Percentiles rank a stretch among this genome's conserved stretches.
These are phyloP conservation scores for Euborellia annulipes DNA, from an alignment of 1,140 invertebrate species.

Conservation along the genomic window DNA sequence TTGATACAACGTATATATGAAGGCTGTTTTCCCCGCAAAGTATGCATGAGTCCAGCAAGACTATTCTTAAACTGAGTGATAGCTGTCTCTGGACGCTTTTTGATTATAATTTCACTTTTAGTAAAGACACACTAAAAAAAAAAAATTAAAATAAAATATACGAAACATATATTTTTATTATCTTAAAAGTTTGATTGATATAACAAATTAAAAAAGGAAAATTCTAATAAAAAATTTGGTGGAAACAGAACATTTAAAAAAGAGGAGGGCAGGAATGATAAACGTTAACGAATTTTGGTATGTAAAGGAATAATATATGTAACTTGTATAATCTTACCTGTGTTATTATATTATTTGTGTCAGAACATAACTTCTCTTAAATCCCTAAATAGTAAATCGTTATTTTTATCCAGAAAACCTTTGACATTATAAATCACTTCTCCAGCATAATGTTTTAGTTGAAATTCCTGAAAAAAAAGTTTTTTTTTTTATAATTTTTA, in stretches of 20 bases:
- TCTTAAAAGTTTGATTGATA: no score
- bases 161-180: no score
- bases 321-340: constrained; percentile 26
- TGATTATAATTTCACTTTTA: constrained; percentile 48
- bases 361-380: constrained; percentile 62
- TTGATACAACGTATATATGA: constrained; percentile 89
- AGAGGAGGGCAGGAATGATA: neutral
- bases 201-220: no score
- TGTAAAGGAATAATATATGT: neutral
- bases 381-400: constrained; percentile 79
- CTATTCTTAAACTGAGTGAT: constrained; percentile 81
- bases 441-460: constrained; percentile 77
- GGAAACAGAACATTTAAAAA: no score
- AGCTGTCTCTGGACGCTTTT: constrained; percentile 77
- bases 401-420: constrained; percentile 91
- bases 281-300: neutral
- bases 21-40: constrained; percentile 72
- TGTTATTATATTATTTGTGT: constrained; percentile 55
- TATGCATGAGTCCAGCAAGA: constrained; percentile 68
- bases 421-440: constrained; percentile 77
- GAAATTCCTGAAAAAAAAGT: constrained; percentile 53
- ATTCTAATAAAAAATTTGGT: no score
- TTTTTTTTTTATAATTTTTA: constrained; percentile 5
- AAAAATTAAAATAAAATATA: no score
- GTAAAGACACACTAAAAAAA: constrained; percentile 31